phyloP scores from a whole-genome alignment of 2,797 vertebrate species.

The Presbytis comata region DNA sequence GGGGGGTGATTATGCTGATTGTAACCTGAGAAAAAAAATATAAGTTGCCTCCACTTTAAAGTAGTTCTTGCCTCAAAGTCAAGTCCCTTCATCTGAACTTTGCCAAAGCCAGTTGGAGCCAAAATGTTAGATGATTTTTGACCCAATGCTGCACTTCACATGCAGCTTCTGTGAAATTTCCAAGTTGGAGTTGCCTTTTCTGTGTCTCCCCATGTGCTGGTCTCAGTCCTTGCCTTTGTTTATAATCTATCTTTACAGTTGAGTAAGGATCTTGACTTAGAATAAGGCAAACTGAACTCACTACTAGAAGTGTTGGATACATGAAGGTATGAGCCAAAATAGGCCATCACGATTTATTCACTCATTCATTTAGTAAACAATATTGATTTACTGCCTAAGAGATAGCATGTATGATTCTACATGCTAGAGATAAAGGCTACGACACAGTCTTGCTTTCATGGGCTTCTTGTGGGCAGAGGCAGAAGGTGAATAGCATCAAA shows the following conservation, averaged over 20 bases:
- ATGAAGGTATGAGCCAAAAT: not conserved
- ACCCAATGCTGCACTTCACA: not conserved
- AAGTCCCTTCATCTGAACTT: not conserved
- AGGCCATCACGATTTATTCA: not conserved
- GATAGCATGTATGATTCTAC: not conserved
- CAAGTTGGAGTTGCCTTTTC: not conserved
- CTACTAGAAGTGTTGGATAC: not conserved
- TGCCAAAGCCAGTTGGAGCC: not conserved
- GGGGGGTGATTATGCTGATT: not conserved
- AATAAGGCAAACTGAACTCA: not conserved
- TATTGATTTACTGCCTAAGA: not conserved
- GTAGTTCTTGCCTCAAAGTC: not conserved
- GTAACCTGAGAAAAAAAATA: not conserved
- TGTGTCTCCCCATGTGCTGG: not conserved
- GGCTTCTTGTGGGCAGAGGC: not conserved
- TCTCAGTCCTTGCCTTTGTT: not conserved
- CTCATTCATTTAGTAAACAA: not conserved
- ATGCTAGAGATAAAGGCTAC: not conserved
- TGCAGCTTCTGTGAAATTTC: not conserved
- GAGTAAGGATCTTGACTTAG: not conserved
- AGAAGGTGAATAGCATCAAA: not conserved
- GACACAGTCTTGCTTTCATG: not conserved
- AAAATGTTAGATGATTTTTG: not conserved
- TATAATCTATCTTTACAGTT: not conserved
- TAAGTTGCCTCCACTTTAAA: not conserved